A percentile compares a stretch with the other conserved stretches of the same genome.
These are phyloP conservation scores for Remorina albescens DNA, from an alignment of 2,797 vertebrate genomes.

Conservation along the genomic window DNA sequence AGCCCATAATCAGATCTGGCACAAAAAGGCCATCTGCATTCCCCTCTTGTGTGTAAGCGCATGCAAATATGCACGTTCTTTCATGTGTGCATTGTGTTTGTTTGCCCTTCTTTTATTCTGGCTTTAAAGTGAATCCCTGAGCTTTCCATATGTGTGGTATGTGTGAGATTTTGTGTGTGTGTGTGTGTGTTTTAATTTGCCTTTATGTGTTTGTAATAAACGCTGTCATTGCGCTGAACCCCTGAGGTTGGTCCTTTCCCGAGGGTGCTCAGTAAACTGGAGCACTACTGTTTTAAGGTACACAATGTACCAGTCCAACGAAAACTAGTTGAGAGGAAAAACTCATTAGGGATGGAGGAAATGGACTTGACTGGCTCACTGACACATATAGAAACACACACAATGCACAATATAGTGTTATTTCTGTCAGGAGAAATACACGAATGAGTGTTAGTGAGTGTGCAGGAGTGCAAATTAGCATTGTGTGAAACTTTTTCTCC, in stretches of 20 bases:
- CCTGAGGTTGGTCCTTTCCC: slow-evolving; percentile 47
- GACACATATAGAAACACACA: slow-evolving; percentile 30
- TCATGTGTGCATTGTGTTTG: slow-evolving; percentile 57
- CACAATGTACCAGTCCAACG: slow-evolving; percentile 43
- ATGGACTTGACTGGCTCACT: slow-evolving; percentile 46
- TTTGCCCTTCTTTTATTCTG: slow-evolving; percentile 51
- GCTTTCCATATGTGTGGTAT: slow-evolving; percentile 39
- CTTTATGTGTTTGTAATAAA: slow-evolving; percentile 57
- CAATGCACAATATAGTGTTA: slow-evolving; percentile 3
- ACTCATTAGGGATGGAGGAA: slow-evolving; percentile 42
- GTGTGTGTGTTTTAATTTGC: slow-evolving; percentile 39
- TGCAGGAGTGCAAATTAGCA: background rate
- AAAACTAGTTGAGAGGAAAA: slow-evolving; percentile 54
- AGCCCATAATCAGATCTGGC: slow-evolving; percentile 76
- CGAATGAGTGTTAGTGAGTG: slow-evolving; percentile 1
- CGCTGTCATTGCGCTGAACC: slow-evolving; percentile 42
- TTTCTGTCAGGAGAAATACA: slow-evolving; percentile 28
- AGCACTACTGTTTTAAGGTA: slow-evolving; percentile 52
- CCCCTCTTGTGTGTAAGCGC: slow-evolving; percentile 39
- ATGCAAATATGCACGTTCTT: slow-evolving; percentile 36
- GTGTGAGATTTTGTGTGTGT: slow-evolving; percentile 17
- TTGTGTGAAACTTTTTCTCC: slow-evolving; percentile 12
- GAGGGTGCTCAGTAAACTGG: slow-evolving; percentile 49
- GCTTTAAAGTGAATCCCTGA: slow-evolving; percentile 52
- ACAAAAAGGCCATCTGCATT: slow-evolving; percentile 75